A percentile compares a stretch with the other conserved stretches of the same genome.
phyloP scores from a whole-genome alignment of 2,113 vertebrate genomes.

The Coracopsis vasa region DNA sequence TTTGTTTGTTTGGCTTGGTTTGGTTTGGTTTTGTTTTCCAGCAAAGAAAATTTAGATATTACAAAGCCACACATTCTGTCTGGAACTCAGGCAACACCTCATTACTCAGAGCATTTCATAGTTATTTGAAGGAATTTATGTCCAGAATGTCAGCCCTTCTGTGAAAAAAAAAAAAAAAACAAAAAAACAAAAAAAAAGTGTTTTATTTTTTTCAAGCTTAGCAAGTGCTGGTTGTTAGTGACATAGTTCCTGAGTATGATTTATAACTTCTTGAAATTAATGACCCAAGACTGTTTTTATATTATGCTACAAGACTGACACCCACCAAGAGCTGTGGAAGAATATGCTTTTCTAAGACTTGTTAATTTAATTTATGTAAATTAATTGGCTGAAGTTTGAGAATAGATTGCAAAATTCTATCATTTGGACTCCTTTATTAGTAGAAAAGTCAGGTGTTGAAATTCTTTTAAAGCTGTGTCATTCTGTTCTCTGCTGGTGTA shows the following conservation, averaged over 20 bases:
- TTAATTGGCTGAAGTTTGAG: constrained; percentile 63
- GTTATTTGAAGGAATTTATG: constrained; percentile 12
- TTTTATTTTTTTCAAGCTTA: neutral
- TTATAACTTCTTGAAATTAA: constrained; percentile 51
- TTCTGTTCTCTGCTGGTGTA: constrained; percentile 61
- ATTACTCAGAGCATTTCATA: neutral
- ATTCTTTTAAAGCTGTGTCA: constrained; percentile 65
- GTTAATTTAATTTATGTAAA: constrained; percentile 72
- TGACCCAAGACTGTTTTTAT: constrained; percentile 43
- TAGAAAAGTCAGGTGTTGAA: constrained; percentile 71
- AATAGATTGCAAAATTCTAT: constrained; percentile 55
- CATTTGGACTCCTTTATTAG: constrained; percentile 67
- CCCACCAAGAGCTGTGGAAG: constrained; percentile 1
- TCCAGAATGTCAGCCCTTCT: neutral
- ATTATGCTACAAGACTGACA: constrained; percentile 9
- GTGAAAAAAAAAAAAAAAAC: too few relatives aligned
- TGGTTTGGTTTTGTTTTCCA: neutral
- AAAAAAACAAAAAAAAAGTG: neutral
- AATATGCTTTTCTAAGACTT: constrained; percentile 54
- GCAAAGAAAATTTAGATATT: neutral
- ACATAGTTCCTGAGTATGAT: constrained; percentile 16
- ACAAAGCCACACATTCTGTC: neutral
- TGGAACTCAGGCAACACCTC: neutral
- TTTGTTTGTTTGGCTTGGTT: neutral
- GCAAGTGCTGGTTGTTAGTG: neutral